These are phyloP conservation scores for Drosophila recens DNA, from an alignment of 2,888 invertebrate genomes.

Conservation along the genomic window DNA sequence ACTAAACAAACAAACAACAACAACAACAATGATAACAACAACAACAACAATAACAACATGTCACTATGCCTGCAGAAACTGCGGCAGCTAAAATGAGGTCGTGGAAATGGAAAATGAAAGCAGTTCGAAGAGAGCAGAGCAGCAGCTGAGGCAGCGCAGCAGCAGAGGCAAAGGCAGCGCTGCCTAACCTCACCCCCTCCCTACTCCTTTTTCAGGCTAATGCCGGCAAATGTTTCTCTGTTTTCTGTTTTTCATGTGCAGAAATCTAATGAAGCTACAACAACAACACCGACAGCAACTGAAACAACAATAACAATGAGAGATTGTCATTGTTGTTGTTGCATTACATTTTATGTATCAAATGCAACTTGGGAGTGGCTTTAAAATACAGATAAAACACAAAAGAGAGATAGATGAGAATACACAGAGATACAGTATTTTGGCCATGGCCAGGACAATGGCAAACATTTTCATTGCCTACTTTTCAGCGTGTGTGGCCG, in stretches of 20 bases:
- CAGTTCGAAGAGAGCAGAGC: conserved; percentile 68
- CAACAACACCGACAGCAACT: conserved; percentile 26
- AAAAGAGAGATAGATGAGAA: conserved; percentile 20
- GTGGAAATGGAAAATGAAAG: conserved; percentile 85
- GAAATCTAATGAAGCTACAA: conserved; percentile 55
- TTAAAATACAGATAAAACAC: conserved; percentile 49
- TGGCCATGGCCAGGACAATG: conserved; percentile 29
- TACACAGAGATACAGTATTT: not conserved
- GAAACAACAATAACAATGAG: conserved; percentile 27
- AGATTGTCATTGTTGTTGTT: conserved; percentile 27
- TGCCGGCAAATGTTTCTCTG: conserved; percentile 50
- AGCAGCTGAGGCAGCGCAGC: conserved; percentile 41
- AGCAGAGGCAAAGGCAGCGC: conserved; percentile 23
- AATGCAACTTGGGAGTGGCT: conserved; percentile 68
- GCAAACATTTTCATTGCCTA: conserved; percentile 72
- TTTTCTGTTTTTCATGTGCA: conserved; percentile 38
- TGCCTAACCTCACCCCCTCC: not conserved
- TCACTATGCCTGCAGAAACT: conserved; percentile 11
- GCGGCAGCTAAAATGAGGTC: conserved; percentile 81
- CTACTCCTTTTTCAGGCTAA: conserved; percentile 23
- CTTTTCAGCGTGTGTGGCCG: conserved; percentile 56
- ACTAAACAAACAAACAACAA: conserved; percentile 20
- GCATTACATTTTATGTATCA: conserved; percentile 39
- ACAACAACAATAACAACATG: conserved; percentile 3
- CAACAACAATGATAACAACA: conserved; percentile 9